phyloP scores from a whole-genome alignment of 1,140 invertebrate genomes.

The Lordiphosa stackelbergi region DNA sequence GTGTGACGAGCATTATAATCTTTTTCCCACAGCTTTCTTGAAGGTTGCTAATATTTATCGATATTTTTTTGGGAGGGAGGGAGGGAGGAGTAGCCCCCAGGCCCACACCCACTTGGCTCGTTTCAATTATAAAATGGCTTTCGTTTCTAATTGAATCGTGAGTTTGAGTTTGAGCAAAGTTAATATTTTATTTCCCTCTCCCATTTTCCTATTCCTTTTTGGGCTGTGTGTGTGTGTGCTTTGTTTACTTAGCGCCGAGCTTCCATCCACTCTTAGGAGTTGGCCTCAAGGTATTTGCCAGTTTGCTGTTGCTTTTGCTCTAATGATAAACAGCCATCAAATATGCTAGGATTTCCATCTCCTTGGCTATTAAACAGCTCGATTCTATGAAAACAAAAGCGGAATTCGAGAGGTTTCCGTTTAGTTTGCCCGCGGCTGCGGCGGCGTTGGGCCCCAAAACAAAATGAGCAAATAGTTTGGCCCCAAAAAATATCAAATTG shows the following conservation, averaged over 20 bases:
- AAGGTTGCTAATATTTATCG: constrained; percentile 51
- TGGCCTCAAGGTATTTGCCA: constrained; percentile 25
- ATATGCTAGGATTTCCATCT: constrained; percentile 30
- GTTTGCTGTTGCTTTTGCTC: constrained; percentile 4
- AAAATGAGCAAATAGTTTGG: constrained; percentile 35
- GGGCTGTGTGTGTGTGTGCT: constrained; percentile 18
- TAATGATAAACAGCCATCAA: constrained; percentile 37
- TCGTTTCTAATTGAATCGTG: constrained; percentile 71
- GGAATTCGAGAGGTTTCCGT: constrained; percentile 23
- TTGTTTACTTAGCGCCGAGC: constrained; percentile 33
- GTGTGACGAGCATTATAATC: constrained; percentile 56
- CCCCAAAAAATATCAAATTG: constrained; percentile 31
- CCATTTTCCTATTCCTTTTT: constrained; percentile 10
- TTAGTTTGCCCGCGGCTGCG: constrained; percentile 16
- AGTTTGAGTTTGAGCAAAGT: constrained; percentile 54
- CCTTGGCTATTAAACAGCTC: constrained; percentile 40
- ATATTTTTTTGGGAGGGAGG: constrained; percentile 53
- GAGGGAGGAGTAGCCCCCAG: constrained; percentile 7
- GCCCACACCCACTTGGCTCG: constrained; percentile 25
- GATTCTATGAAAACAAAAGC: constrained; percentile 31
- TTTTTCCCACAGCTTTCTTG: constrained; percentile 4
- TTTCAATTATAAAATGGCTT: constrained; percentile 76
- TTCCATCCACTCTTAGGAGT: constrained; percentile 7
- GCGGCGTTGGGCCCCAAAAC: not conserved
- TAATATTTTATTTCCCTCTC: constrained; percentile 71